Conservation (phyloP, 2,888 invertebrate species). For the Parnassius mnemosyne region DNA sequence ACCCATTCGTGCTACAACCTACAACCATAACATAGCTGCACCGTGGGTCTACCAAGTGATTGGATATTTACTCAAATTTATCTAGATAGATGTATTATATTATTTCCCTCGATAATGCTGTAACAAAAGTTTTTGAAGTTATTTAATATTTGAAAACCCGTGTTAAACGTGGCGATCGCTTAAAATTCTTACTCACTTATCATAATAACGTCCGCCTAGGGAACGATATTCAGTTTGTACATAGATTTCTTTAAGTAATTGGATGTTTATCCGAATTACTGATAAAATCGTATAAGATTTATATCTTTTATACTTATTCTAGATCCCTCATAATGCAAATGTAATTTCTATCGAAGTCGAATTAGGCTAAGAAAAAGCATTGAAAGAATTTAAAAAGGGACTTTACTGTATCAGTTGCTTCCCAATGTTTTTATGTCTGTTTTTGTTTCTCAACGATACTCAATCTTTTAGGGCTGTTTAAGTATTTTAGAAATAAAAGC, state of each 20-base stretch:
- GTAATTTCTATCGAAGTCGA: conserved; percentile 24
- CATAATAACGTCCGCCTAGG: conserved; percentile 40
- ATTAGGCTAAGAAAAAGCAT: not conserved
- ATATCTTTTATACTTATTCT: conserved; percentile 27
- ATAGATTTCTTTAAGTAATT: conserved; percentile 62
- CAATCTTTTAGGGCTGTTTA: too few relatives aligned
- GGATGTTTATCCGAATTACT: conserved; percentile 54
- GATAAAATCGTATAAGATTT: conserved; percentile 49
- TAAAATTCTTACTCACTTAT: conserved; percentile 41
- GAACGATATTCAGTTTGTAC: conserved; percentile 36
- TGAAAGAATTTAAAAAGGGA: not conserved
- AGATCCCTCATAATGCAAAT: conserved; percentile 42
- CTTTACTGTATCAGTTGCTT: not conserved
- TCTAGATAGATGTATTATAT: too few relatives aligned
- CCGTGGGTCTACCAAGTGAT: too few relatives aligned
- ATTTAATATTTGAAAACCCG: not conserved
- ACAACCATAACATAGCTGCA: too few relatives aligned
- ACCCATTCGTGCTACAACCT: too few relatives aligned
- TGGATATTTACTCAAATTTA: too few relatives aligned
- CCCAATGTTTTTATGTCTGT: too few relatives aligned
- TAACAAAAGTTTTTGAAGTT: too few relatives aligned
- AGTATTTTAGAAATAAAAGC: not conserved
- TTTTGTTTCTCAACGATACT: too few relatives aligned
- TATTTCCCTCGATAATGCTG: too few relatives aligned
- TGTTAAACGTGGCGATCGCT: not conserved